These are phyloP conservation scores for Drosophila persimilis DNA, from an alignment of 1,140 invertebrate species.

Conservation along the genomic window DNA sequence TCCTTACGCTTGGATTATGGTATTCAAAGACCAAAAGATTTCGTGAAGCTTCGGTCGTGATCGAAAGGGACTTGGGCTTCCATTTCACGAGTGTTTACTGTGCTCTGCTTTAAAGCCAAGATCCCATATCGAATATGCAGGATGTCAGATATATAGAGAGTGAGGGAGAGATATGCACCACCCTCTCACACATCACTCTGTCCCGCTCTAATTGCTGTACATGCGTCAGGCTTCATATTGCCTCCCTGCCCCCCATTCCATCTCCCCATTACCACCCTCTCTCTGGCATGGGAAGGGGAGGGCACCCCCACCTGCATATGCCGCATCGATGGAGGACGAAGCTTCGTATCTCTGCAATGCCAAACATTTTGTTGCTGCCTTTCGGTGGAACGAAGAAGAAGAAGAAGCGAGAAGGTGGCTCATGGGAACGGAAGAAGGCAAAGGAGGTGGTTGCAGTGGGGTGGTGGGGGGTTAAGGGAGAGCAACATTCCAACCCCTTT, in stretches of 20 bases:
- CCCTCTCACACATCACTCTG: conserved; percentile 30
- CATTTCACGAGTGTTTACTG: too few relatives aligned
- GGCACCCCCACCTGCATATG: conserved; percentile 23
- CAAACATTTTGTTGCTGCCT: conserved; percentile 56
- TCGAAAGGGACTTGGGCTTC: too few relatives aligned
- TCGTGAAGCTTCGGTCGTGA: too few relatives aligned
- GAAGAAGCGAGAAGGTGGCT: neutral
- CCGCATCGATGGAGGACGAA: conserved; percentile 28
- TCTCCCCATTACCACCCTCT: neutral
- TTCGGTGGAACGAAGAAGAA: neutral
- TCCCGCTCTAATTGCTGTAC: conserved; percentile 71
- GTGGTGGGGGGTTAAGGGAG: conserved; percentile 7
- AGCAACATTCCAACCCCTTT: conserved; percentile 33
- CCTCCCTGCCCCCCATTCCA: neutral
- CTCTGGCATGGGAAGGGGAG: neutral
- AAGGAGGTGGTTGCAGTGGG: neutral
- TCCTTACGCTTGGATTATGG: too few relatives aligned
- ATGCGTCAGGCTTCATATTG: conserved; percentile 39
- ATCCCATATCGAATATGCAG: too few relatives aligned
- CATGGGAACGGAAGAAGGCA: neutral
- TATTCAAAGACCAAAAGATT: too few relatives aligned
- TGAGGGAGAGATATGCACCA: neutral
- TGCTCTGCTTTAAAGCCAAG: too few relatives aligned
- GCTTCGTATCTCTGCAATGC: conserved; percentile 68
- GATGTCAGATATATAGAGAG: too few relatives aligned